Base-by-base conservation (phyloP, 2,888 invertebrate species). In the Ennomos erosarius region DNA sequence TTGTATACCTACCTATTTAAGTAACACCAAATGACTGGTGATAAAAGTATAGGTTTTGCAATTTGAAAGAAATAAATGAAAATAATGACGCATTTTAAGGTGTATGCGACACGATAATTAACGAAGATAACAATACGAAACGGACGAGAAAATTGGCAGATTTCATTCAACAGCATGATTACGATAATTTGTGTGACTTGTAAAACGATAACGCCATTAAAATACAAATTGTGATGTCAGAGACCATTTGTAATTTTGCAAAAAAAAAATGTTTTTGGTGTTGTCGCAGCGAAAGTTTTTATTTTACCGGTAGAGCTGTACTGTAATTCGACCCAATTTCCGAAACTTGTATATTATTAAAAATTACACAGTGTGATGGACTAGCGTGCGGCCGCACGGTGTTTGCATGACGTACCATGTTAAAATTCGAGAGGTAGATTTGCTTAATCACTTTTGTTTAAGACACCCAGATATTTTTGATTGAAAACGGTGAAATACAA, bases 401-500 rank as follows among this genome's bases (percentile, higher is more conserved):
- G 68, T 74, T 73, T 73, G 70, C 66, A 72, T 73, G 68, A 67
- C 59, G 72, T 49, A 57, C 55, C 63, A 72, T 63, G 64, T 65
- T 69, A 70, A 62, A 72, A 71, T 78, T 65, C 64, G 67, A 73
- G 70, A 71, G 67, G 61, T 61, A 70, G 75, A 76, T 71, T 69
- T 73, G 68, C 69, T 62, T 70, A 72, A 75, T 76, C 73, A 74
- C 68, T 69, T 60, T 72, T 70, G 67, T 71, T 66, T 75, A 73
- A 75, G 68, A 67, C 73, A 72, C 72, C 71, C 68, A 72, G 65
- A 75, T 74, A 69, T 62, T 70, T 69, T 73, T 74, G 70, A 82
- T 79, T 76, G 75, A 78, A 80, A 82, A 82, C 82, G 76, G 84
- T 84, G 62, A 78, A 75, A 79, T 68, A 67, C 74, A 82, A 84